Evolutionary conservation across 2,797 vertebrate genomes (phyloP).

Genomic region (Protonibea diacanthus): DNA sequence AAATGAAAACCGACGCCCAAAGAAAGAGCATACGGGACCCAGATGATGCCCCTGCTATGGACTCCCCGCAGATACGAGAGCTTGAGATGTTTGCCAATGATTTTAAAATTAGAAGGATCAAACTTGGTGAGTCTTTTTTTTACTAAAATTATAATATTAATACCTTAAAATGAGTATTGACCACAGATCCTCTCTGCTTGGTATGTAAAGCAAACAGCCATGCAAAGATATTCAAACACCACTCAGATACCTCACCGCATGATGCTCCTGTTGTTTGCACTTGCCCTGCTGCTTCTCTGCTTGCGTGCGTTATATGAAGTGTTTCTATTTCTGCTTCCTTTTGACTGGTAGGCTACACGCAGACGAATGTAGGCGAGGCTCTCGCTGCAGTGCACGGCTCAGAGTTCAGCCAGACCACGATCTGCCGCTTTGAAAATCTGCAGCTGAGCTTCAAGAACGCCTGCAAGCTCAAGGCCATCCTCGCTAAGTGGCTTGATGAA

Average conservation of each 20-base stretch:
- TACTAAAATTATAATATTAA: not conserved
- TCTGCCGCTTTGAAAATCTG: conserved; percentile 98
- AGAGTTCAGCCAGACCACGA: conserved; percentile 99
- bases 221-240: not conserved
- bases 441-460: conserved; percentile 99
- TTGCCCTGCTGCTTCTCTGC: conserved; percentile 1
- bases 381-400: conserved; percentile 97
- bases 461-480: conserved; percentile 97
- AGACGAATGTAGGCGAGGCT: conserved; percentile 99
- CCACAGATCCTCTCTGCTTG: no score
- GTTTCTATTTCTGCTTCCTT: conserved; percentile 40
- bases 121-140: conserved; percentile 86
- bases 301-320: conserved; percentile 8
- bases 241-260: not conserved
- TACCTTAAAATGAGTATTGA: not conserved
- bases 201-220: no score
- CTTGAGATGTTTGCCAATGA: conserved; percentile 98
- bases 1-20: conserved; percentile 93
- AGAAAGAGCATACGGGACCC: conserved; percentile 88
- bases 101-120: conserved; percentile 97
- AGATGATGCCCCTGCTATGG: conserved; percentile 93
- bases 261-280: not conserved
- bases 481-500: conserved; percentile 98
- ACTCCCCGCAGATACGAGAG: conserved; percentile 97
- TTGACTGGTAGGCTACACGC: conserved; percentile 92